Evolutionary conservation across 1,140 invertebrate genomes (phyloP), one percentile per base, ranked within the genome.

Genomic region (Apocrypta bakeri): DNA sequence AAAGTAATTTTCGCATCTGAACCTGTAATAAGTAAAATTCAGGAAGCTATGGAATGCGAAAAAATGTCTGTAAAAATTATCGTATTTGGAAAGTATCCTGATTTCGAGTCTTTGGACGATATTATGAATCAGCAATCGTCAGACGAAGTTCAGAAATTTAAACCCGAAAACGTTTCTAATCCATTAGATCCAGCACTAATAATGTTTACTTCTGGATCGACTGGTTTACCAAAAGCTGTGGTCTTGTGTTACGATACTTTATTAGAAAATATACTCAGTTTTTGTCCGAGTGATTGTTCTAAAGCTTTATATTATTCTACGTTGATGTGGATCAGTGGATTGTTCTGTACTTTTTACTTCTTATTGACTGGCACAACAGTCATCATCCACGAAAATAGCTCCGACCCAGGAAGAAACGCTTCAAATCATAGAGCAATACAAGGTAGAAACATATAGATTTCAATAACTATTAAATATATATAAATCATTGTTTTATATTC

Each of bases 1-100:
- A 90, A 90, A 82, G 33, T 90, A n/a, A 83, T 90, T 14, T 91
- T 91, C 61, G 81, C 84, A 7, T 84, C 86, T 21, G 66, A 84
- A 69, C 61, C 79, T 11, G 81, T 64, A 9, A 83, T 84, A 1
- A 21, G 73, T 24, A 25, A 87, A 1, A 79, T 90, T 1, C 72
- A 79, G 14, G 82, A 86, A 33, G 85, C 87, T 24, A 27, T 81
- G 2, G 64, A 83, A 40, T 80, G 87, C 56, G 72, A 86, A 24
- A 40, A 71, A 40, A 21, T 83, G 1, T 21, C 86, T 21, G 37
- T 80, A 0, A 84, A 82, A 68, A 85, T 91, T 1, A 84, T 91
- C 11, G 84, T 88, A 1, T 87, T 88, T 40, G 88, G 86, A 0
- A 84, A 87, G 31, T 21, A 81, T 12, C 2, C 64, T 4, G 66